phyloP scores from a whole-genome alignment of 2,888 invertebrate species.

The Seladonia tumulorum region DNA sequence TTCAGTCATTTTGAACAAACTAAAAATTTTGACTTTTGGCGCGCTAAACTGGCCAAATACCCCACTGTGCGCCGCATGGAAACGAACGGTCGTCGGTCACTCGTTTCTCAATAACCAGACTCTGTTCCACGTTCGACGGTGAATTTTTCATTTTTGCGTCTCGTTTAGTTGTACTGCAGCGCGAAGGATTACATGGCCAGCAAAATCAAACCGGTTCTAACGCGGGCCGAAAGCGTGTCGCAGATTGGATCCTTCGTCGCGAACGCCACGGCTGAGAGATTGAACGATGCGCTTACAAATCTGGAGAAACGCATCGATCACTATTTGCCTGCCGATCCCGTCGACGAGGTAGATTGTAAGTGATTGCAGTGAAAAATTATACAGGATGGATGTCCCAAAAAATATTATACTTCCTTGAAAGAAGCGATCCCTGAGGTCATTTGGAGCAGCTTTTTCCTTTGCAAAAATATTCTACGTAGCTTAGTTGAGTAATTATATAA shows the following conservation, averaged over 20 bases:
- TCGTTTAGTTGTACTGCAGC: constrained; percentile 90
- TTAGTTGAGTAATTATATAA: too few relatives aligned
- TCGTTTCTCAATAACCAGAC: neutral
- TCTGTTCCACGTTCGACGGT: neutral
- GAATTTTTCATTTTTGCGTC: neutral
- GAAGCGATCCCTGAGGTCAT: too few relatives aligned
- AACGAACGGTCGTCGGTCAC: neutral
- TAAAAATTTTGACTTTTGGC: too few relatives aligned
- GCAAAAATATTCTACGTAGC: too few relatives aligned
- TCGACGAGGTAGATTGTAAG: constrained; percentile 87
- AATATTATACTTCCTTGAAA: too few relatives aligned
- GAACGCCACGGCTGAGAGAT: constrained; percentile 89
- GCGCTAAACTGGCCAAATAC: too few relatives aligned
- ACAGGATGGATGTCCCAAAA: too few relatives aligned
- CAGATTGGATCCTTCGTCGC: constrained; percentile 91
- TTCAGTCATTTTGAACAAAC: too few relatives aligned
- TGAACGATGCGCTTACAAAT: constrained; percentile 91
- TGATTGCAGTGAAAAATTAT: neutral
- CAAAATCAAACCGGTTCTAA: constrained; percentile 88
- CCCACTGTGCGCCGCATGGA: too few relatives aligned
- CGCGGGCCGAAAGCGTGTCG: constrained; percentile 93
- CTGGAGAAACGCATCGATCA: constrained; percentile 94
- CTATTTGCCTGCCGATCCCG: constrained; percentile 89
- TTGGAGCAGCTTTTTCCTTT: too few relatives aligned
- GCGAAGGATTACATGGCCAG: constrained; percentile 91